These are phyloP conservation scores for Nysson spinosus DNA, from an alignment of 2,888 invertebrate genomes.

Conservation along the genomic window DNA sequence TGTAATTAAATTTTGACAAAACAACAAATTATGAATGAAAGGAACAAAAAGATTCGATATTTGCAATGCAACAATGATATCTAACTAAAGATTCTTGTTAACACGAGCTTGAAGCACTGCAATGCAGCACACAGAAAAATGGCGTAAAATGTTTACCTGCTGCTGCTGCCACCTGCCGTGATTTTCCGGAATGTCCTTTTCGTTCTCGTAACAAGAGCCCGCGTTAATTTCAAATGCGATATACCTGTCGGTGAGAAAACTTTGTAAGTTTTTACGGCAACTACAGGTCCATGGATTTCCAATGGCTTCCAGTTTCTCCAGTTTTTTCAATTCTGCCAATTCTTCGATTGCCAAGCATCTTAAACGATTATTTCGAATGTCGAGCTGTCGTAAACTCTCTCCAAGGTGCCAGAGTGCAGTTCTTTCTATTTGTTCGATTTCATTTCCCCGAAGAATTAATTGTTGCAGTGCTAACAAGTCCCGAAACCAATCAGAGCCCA, in stretches of 20 bases:
- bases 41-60: background rate
- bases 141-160: slow-evolving; percentile 29
- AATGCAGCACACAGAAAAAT: background rate
- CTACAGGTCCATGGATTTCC: slow-evolving; percentile 65
- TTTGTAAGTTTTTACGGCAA: slow-evolving; percentile 52
- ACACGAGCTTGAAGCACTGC: background rate
- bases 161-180: slow-evolving; percentile 14
- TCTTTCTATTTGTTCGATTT: slow-evolving; percentile 54
- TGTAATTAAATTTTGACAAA: too few relatives aligned
- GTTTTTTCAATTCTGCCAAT: slow-evolving; percentile 42
- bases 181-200: slow-evolving; percentile 12
- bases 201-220: slow-evolving; percentile 45
- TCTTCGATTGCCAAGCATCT: slow-evolving; percentile 53
- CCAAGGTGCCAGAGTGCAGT: slow-evolving; percentile 51
- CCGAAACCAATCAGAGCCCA: slow-evolving; percentile 60
- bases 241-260: slow-evolving; percentile 39
- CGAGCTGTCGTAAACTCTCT: slow-evolving; percentile 50
- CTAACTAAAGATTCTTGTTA: background rate
- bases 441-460: slow-evolving; percentile 55
- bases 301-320: slow-evolving; percentile 52
- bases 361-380: slow-evolving; percentile 56
- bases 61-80: background rate
- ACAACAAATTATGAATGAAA: too few relatives aligned
- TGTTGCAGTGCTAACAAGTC: slow-evolving; percentile 59
- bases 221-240: slow-evolving; percentile 59